Base-by-base conservation (phyloP, 2,888 invertebrate genomes). In the Eristalinus aeneus region DNA sequence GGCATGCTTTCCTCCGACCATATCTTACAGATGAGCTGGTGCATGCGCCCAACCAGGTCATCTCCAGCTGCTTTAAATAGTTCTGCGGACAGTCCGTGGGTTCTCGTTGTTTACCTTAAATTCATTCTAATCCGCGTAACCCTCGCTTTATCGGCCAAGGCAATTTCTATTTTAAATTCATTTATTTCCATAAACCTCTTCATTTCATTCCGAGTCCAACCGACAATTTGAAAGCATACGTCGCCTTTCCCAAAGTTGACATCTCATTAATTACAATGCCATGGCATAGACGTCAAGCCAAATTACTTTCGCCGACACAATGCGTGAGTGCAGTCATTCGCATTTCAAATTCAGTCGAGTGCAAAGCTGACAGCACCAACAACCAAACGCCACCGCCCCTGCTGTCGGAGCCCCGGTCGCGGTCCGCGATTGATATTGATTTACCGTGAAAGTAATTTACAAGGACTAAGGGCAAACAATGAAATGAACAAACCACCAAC, bases 401-500 rank as follows among this genome's bases (percentile, higher is more conserved):
- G 39, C 39, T 12, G 39, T n/a, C 12, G 5, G 46, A 16, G 16
- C 56, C 63, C 60, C 32, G 39, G 56, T 76, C 23, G 58, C 34
- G 34, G 54, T 69, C 39, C 58, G n/a, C 53, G 39, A 68, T 58
- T 73, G 22, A 76, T 81, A 77, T 86, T 86, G 82, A 86, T 86
- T 86, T 71, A 86, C 74, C 34, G 56, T 61, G 71, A 60, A 82
- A 71, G 60, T 71, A 86, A 82, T 82, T 86, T 78, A 68, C 82
- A 65, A 86, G 69, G 60, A 82, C 69, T 54, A 60, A 61, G 60
- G 36, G 34, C 71, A 65, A 82, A 75, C 74, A 81, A 85, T 82
- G 74, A 86, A 86, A 82, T 67, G 86, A 78, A 86, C 82, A 86
- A 78, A 63, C 77, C 86, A 75, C 74, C 78, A 63, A 71, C 74